Evolutionary conservation across 1,140 invertebrate species (phyloP), one percentile per base, ranked within the genome.

Genomic region (Bombus polaris): DNA sequence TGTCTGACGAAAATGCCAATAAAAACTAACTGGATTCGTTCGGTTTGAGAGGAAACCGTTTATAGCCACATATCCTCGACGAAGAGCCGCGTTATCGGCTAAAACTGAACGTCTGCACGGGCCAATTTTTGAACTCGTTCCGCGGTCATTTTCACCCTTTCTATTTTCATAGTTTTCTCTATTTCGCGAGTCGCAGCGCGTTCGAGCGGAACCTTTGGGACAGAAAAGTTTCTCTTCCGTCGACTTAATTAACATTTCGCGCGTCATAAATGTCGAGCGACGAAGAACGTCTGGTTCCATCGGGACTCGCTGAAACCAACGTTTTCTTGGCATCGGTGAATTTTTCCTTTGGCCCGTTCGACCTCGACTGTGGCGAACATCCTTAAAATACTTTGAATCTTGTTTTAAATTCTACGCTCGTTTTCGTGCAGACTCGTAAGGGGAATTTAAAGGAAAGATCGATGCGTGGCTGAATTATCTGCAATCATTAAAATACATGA

Each of bases 201-300:
- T 70, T 76, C 66, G 44, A 22, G 10, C 35, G 53, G 47, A 71
- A 59, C 42, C 25, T 18, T 18, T 42, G 44, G 44, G 42, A 68
- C 44, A n/a, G 28, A 5, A 37, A n/a, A 22, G 73, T 22, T 66
- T 9, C 73, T 22, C 32, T n/a, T 1, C 28, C 37, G 22, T 83
- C 39, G 22, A 70, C 65, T 70, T 59, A 70, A 83, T 83, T 78
- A 83, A 83, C 44, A 78, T 70, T 32, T 74, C 25, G 42, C 25
- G 37, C 71, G 3, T 25, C 22, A 28, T 35, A 39, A 74, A 22
- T 32, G 53, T 73, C 25, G 35, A 35, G 5, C 18, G 62, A 47
- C 42, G 13, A 8, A 35, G 13, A 9, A 15, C 22, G 39, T 13
- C 70, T n/a, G 37, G 37, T 13, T 71, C 70, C 37, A 25, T 32